phyloP scores from a whole-genome alignment of 1,140 invertebrate species.

The Pachyrhynchus sulphureomaculatus region DNA sequence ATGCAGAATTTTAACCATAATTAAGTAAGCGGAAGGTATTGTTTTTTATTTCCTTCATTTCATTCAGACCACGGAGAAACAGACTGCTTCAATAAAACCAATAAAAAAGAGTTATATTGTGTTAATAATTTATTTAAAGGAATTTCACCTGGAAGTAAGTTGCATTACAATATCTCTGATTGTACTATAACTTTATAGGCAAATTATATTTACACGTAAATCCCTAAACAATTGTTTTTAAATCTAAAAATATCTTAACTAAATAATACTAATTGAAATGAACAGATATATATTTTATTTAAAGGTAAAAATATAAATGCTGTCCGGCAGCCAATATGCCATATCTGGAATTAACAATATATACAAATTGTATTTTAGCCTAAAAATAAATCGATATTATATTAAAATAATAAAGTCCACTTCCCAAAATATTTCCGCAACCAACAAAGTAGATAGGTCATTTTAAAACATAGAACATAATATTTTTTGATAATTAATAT shows the following conservation, averaged over 20 bases:
- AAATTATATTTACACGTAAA: constrained; percentile 11
- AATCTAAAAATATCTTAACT: background rate
- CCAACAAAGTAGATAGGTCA: background rate
- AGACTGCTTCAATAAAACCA: too few relatives aligned
- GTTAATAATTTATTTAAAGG: constrained; percentile 15
- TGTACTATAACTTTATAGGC: constrained; percentile 23
- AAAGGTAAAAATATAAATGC: constrained; percentile 18
- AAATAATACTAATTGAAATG: constrained; percentile 7
- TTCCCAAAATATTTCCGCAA: background rate
- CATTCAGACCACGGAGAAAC: too few relatives aligned
- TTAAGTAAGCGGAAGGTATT: too few relatives aligned
- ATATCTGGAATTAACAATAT: background rate
- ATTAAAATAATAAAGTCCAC: background rate
- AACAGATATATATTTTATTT: constrained; percentile 13
- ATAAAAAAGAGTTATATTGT: background rate
- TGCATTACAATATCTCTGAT: constrained; percentile 19
- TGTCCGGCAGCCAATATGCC: background rate
- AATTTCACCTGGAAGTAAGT: constrained; percentile 16
- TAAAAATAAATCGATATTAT: background rate
- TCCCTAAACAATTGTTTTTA: background rate
- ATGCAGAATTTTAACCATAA: too few relatives aligned
- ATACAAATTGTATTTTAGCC: constrained; percentile 1
- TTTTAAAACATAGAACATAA: background rate
- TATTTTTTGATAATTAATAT: too few relatives aligned
- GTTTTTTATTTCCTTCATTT: too few relatives aligned